Evolutionary conservation across 2,888 invertebrate genomes (phyloP), one percentile per base, ranked within the genome.

Genomic region (Lamellibrachia satsuma): DNA sequence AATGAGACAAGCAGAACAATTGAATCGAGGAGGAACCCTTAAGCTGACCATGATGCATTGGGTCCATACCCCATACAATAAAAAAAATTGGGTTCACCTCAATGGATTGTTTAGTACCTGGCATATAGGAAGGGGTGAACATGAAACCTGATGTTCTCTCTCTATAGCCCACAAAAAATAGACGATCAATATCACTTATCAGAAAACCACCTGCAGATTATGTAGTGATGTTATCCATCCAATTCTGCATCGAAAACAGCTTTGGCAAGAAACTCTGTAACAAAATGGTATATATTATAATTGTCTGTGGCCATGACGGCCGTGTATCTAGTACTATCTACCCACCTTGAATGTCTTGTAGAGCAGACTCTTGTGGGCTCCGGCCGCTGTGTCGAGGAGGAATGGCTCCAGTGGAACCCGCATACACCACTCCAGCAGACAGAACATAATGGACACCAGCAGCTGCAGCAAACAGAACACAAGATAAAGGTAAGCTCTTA

Each of bases 361-460:
- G 27, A 96, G 94, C 93, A 96, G 96, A 92, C 95, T 95, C 93
- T 95, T 95, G 93, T 95, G 95, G 22, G 95, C 95, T 60, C 95
- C 95, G 9, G 95, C 94, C 3, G 75, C 75, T 6, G 95, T 95
- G 93, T 92, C 98, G 98, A 96, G 97, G 97, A 97, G 95, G 57
- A 96, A 95, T 22, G 75, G 75, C 22, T 96, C 94, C 57, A 97
- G 95, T 0, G 97, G 97, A 93, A 99, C 97, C 92, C 98, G 97
- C 97, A 99, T 98, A 93, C 98, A 98, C 98, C 99, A 99, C 97
- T 99, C 99, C 0, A 98, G 98, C 93, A 99, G 97, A 96, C 98
- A 98, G 93, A 99, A 97, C 95, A 99, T 97, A 94, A 99, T 97
- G 0, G 98, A 98, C 57, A 98, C 98, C 22, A 98, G 97, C 93